Evolutionary conservation across 64 coral and sea anemone species (phyloP), one percentile per base, ranked within the genome.

Genomic region (Actinia tenebrosa): DNA sequence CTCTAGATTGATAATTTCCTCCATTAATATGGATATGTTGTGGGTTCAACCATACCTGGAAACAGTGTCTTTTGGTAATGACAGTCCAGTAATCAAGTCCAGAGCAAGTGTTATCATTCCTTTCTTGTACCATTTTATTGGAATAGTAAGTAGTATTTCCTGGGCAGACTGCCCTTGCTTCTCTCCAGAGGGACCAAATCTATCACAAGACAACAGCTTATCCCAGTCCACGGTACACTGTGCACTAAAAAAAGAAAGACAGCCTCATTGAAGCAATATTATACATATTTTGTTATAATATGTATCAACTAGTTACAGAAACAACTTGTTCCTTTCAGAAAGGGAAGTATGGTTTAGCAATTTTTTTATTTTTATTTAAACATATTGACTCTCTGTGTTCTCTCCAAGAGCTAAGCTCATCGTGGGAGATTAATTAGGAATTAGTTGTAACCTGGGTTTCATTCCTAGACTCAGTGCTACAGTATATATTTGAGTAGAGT

Each of bases 31-130:
- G 30, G 30, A 37, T 37, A 37, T 37, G n/a, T 66, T 23, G 22
- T 20, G 19, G 10, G 22, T 13, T 56, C 5, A 27, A 83, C 22
- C 23, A 47, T 53, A 83, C 80, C 80, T 83, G 1, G 80, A 43
- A 53, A 20, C 18, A 2, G 1, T 83, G 2, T 26, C 17, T 6
- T 47, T 58, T 3, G 80, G 46, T 16, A 83, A 83, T 55, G 80
- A 52, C 44, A 83, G 54, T 46, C 89, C 89, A 80, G 84, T 5
- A 56, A 91, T 8, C 4, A 91, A 20, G 9, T 86, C 72, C 64
- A 91, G 83, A 19, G 68, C 71, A 60, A 45, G 71, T 7, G 84
- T 45, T 52, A 86, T 80, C 26, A 91, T 60, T 16, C 78, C 83
- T 20, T 16, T 79, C 75, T 86, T 81, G 25, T 62, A 86, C 75